Evolutionary conservation across 2,797 vertebrate species (phyloP).

Genomic region (Apogon talboti): DNA sequence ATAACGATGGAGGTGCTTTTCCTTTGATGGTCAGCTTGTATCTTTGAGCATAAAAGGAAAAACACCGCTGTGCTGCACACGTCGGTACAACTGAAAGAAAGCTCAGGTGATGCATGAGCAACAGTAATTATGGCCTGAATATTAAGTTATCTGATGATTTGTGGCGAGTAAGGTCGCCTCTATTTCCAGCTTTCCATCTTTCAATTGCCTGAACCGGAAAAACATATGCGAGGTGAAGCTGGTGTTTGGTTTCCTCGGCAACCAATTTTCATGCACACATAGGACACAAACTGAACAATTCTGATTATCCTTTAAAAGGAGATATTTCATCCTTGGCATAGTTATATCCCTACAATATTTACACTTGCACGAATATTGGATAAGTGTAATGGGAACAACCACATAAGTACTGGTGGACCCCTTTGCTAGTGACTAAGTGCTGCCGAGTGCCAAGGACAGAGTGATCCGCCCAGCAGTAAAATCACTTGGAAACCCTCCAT

Average conservation of each 20-base stretch:
- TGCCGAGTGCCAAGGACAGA: constrained; percentile 67
- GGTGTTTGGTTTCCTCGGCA: constrained; percentile 24
- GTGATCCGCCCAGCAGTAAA: constrained; percentile 45
- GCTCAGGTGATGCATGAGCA: neutral
- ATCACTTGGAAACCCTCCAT: constrained; percentile 62
- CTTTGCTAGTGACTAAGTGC: constrained; percentile 19
- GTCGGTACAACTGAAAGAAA: neutral
- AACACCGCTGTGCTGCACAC: neutral
- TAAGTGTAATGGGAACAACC: neutral
- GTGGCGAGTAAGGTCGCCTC: constrained; percentile 7
- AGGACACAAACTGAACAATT: constrained; percentile 14
- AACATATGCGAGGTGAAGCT: constrained; percentile 23
- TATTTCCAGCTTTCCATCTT: constrained; percentile 4
- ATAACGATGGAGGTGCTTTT: neutral
- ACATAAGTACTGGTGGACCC: too few relatives aligned
- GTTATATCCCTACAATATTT: neutral
- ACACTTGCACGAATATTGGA: neutral
- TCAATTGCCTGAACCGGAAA: neutral
- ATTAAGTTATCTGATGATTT: constrained; percentile 24
- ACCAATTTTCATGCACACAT: constrained; percentile 26
- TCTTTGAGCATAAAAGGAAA: constrained; percentile 1
- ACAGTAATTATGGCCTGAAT: constrained; percentile 20
- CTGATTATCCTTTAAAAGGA: constrained; percentile 29
- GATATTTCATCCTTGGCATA: constrained; percentile 8
- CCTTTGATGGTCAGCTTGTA: constrained; percentile 13